Base-by-base conservation (phyloP, 2,888 invertebrate genomes). In the Ecliptopera silaceata region DNA sequence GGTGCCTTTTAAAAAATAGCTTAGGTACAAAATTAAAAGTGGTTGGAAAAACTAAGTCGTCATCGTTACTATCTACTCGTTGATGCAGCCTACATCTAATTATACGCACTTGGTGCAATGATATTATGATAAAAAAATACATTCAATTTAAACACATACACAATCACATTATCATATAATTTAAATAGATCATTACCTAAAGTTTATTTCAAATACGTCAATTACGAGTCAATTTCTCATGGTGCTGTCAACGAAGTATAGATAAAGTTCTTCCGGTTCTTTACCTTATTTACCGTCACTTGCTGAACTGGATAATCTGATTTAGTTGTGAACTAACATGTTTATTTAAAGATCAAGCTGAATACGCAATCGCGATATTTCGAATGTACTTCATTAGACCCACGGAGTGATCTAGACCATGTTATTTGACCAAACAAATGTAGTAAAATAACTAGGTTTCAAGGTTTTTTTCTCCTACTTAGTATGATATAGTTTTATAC, bases 31-130 rank as follows among this genome's bases (percentile, higher is more conserved):
- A 73, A 75, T 72, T 74, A 76, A 76, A 72, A 72, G 69, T 74
- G 76, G 75, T 74, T 71, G 66, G 68, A 75, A 74, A 74, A 77
- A 72, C 56, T 73, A 72, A 41, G 56, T 74, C 68, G 71, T 71
- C 67, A 71, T 68, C 29, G 38, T 70, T 74, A 72, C 66, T 72
- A 75, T 70, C 68, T 79, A 85, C 71, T 86, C 86, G 87, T 86
- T 82, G 86, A 83, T 78, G 83, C 76, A 78, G 77, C 72, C 79
- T 80, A 82, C 74, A 38, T 68, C 78, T 77, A 76, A 73, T 80
- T 75, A 79, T 73, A 73, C 75, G 89, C 89, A 90, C 89, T 89
- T 88, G 80, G 89, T 89, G 89, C 89, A 77, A 77, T 75, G 78
- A 77, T 69, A 78, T 73, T 75, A 82, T 72, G 59, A 77, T 74